A percentile compares a stretch with the other conserved stretches of the same genome.
phyloP scores from a whole-genome alignment of 2,888 invertebrate species.

The Luperina nickerlii region DNA sequence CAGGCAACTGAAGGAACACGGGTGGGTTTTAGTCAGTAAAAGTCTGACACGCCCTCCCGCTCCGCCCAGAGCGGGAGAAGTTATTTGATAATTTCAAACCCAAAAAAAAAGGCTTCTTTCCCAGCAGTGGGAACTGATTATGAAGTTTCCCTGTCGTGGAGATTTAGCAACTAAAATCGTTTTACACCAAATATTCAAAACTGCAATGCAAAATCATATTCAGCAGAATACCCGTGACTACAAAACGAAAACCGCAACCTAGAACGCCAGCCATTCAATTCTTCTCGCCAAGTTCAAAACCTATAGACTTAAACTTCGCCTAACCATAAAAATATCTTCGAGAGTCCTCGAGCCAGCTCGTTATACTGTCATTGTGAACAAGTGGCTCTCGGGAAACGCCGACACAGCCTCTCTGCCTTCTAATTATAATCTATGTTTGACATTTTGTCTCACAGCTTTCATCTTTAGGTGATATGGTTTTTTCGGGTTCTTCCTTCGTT shows the following conservation, averaged over 20 bases:
- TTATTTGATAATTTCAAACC: no score
- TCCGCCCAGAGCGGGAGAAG: no score
- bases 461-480: conserved; percentile 48
- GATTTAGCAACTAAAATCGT: no score
- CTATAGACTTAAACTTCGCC: conserved; percentile 58
- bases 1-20: no score
- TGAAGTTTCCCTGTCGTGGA: no score
- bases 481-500: conserved; percentile 17
- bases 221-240: no score
- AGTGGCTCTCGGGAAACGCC: conserved; percentile 60
- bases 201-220: background rate
- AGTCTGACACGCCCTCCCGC: no score
- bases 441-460: conserved; percentile 61
- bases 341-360: conserved; percentile 64
- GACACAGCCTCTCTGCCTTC: conserved; percentile 63
- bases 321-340: conserved; percentile 64
- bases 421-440: conserved; percentile 69
- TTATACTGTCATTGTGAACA: conserved; percentile 69
- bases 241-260: conserved; percentile 25
- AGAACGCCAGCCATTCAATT: conserved; percentile 40
- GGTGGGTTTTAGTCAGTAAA: no score
- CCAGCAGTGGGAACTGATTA: no score
- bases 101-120: no score
- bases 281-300: conserved; percentile 41
- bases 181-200: background rate